Conservation (phyloP, 2,797 vertebrate species). For the Buphagus erythrorhynchus region DNA sequence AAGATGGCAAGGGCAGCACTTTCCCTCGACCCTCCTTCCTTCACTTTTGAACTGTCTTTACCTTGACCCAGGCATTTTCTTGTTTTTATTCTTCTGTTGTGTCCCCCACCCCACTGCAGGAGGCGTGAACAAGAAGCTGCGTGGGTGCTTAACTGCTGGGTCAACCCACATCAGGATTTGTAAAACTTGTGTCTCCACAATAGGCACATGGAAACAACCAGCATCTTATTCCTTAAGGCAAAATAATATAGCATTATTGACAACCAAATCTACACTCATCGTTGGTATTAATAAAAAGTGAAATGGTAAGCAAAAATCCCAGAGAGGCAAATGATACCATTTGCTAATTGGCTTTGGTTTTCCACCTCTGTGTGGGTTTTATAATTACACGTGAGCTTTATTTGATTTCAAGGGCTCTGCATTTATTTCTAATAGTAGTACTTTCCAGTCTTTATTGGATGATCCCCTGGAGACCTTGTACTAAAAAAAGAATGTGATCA, state of each 20-base stretch:
- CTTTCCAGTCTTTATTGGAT: not conserved
- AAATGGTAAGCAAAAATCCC: not conserved
- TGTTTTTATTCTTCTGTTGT: not conserved
- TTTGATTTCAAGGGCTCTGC: not conserved
- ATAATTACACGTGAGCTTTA: not conserved
- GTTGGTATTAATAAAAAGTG: not conserved
- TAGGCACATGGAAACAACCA: fast-evolving
- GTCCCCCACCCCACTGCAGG: not conserved
- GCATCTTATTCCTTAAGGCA: not conserved
- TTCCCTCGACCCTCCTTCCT: not conserved
- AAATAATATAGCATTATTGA: not conserved
- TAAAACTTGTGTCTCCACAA: not conserved
- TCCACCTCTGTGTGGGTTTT: not conserved
- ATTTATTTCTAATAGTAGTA: not conserved
- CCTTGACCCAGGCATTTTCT: not conserved
- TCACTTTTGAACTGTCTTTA: not conserved
- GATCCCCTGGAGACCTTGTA: not conserved
- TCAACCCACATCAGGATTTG: not conserved
- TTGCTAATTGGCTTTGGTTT: not conserved
- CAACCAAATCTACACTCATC: not conserved
- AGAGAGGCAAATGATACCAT: not conserved
- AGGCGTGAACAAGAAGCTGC: not conserved
- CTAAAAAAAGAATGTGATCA: not conserved
- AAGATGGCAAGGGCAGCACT: fast-evolving
- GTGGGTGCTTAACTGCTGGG: not conserved